Base-by-base conservation (phyloP, 2,113 vertebrate genomes). In the Hassar affinis region DNA sequence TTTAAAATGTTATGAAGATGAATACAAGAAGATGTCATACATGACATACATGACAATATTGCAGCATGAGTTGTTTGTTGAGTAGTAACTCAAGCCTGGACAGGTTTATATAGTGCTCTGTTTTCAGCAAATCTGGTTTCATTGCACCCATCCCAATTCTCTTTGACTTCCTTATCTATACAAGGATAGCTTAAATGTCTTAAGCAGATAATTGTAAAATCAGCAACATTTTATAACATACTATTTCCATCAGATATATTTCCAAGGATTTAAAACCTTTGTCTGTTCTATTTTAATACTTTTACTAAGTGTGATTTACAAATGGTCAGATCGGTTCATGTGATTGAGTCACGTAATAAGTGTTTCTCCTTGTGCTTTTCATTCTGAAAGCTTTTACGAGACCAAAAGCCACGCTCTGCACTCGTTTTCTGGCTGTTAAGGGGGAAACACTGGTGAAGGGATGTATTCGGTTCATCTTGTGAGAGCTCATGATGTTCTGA, bases 61-160 rank as follows among this genome's bases (percentile, higher is more conserved):
- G 45, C 52, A 83, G 42, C 35, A 68, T 42, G 66, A 78, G 69
- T 83, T 79, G 76, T 78, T 87, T 90, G 78, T 91, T 88, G 82
- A 87, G 87, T 89, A 87, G 84, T 93, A 94, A 93, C 87, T 93
- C 89, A 92, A 85, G 75, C 85, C 83, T 64, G 86, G 89, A 92
- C 91, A 92, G 90, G 92, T 93, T 93, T 92, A 93, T 93, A 93
- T 92, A 92, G 91, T 93, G 90, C 77, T 51, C 80, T 86, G 84
- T 87, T 91, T 86, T 88, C 90, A 88, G 88, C 80, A 78, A 94
- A 93, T 94, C 92, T 91, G 66, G 91, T 93, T 93, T 38, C 35
- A 42, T 25, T 69, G 35, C 35, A 89, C 87, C 87, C 91, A 91
- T 92, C 91, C 92, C 88, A 89, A 91, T 88, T 92, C 87, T 89